phyloP scores from a whole-genome alignment of 1,140 invertebrate genomes.

The Hypothenemus hampei region DNA sequence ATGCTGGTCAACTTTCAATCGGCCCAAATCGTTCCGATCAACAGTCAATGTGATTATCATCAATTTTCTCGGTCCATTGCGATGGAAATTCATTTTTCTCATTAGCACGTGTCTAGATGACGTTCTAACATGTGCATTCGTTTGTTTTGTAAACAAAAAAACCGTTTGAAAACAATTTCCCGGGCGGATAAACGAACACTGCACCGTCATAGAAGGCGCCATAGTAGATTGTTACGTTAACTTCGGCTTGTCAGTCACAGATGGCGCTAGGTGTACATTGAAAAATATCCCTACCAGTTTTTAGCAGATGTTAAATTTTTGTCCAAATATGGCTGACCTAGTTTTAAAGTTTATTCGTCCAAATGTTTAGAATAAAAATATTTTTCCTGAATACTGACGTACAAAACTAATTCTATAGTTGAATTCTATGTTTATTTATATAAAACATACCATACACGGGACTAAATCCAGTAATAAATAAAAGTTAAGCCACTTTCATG shows the following conservation, averaged over 20 bases:
- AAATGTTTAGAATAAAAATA: no score
- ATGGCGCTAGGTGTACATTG: not conserved
- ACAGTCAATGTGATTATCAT: not conserved
- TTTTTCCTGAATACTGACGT: no score
- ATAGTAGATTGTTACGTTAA: not conserved
- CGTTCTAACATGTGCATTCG: not conserved
- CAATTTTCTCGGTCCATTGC: not conserved
- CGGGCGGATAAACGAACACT: not conserved
- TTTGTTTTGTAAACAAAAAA: conserved; percentile 13
- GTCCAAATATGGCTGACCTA: not conserved
- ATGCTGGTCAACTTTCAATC: conserved; percentile 9
- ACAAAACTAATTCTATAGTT: no score
- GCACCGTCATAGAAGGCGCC: not conserved
- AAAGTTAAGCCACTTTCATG: no score
- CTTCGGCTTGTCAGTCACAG: not conserved
- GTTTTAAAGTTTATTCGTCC: no score
- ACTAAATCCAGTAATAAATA: no score
- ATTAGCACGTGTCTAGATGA: conserved; percentile 5
- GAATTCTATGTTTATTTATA: no score
- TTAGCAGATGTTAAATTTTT: not conserved
- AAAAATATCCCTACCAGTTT: not conserved
- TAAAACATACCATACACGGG: no score
- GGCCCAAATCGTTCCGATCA: not conserved
- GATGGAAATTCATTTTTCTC: not conserved
- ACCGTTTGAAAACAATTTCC: not conserved